These are phyloP conservation scores for Rhagium mordax DNA, from an alignment of 2,888 invertebrate species.

Conservation along the genomic window DNA sequence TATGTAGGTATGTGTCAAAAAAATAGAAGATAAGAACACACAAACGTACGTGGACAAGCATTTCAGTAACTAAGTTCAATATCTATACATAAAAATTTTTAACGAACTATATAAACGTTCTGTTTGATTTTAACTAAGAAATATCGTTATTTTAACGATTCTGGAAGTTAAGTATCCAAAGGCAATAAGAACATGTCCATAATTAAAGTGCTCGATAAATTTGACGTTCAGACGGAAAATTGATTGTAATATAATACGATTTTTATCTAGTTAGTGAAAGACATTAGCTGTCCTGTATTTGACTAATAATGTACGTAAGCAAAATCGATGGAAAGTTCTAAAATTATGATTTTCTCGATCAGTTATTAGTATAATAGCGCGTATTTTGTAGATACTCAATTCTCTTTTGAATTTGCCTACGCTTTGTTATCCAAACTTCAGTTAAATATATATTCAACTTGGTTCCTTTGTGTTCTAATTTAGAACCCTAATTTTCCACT, in stretches of 20 bases:
- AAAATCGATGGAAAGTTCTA: not conserved
- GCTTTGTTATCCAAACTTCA: not conserved
- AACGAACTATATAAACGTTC: no score
- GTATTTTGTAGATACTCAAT: not conserved
- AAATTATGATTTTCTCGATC: not conserved
- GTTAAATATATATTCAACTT: not conserved
- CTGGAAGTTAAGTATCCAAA: no score
- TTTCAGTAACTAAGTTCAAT: no score
- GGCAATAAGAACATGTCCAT: no score
- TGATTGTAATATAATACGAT: not conserved
- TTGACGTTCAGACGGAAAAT: not conserved
- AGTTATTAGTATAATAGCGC: not conserved
- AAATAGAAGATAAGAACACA: no score
- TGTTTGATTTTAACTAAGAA: no score
- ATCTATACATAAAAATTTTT: no score
- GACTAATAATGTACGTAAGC: not conserved
- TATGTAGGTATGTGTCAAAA: no score
- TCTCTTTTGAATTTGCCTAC: not conserved
- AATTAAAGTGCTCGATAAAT: not conserved
- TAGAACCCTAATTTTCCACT: not conserved
- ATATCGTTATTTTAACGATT: no score
- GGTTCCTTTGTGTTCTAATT: not conserved
- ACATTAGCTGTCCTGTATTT: not conserved
- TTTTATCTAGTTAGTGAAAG: not conserved
- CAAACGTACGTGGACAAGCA: no score